Base-by-base conservation (phyloP, 2,113 vertebrate species). In the Vireo altiloquus region DNA sequence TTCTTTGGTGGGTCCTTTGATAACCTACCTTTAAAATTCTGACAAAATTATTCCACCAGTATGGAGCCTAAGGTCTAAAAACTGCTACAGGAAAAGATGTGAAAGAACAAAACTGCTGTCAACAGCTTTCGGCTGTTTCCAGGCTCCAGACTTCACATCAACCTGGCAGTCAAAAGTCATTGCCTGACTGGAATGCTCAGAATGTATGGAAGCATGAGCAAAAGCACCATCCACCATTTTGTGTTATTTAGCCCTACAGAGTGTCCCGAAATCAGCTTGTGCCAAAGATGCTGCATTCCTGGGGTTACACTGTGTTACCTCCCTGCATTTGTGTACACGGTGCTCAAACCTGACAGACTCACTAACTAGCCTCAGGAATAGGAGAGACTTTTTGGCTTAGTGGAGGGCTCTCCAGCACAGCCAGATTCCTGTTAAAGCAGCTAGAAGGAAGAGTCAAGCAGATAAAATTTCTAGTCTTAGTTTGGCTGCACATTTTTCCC, bases 181-280 rank as follows among this genome's bases (percentile, higher is more conserved):
- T 47, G 56, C 39, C 31, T 53, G 71, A 25, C 6, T 76, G 79
- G 75, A 83, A 78, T 21, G 15, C 33, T 46, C 0, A 1, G 28
- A 49, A 61, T 1, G 2, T 4, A 7, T 25, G 54, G 71, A 52
- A 87, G 22, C 42, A 33, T 0, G 0, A 28, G 42, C 6, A 4
- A 44, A 91, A 40, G 68, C 37, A 47, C 6, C 57, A 71, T 6
- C 30, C 28, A 46, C 37, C 12, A 13, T 37, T 85, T 30, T 61
- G n/a, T n/a, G 11, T 44, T 84, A 74, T 35, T 71, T 53, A 92
- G 40, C 39, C 22, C 42, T 10, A 11, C 4, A 31, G 20, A 50
- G 21, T 2, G 0, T 35, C 71, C 37, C 2, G 8, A 57, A 59
- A 66, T 9, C 33, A 27, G 25, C 24, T 37, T 25, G 87, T 81